Evolutionary conservation across 2,113 vertebrate genomes (phyloP).

Genomic region (Fukomys damarensis): DNA sequence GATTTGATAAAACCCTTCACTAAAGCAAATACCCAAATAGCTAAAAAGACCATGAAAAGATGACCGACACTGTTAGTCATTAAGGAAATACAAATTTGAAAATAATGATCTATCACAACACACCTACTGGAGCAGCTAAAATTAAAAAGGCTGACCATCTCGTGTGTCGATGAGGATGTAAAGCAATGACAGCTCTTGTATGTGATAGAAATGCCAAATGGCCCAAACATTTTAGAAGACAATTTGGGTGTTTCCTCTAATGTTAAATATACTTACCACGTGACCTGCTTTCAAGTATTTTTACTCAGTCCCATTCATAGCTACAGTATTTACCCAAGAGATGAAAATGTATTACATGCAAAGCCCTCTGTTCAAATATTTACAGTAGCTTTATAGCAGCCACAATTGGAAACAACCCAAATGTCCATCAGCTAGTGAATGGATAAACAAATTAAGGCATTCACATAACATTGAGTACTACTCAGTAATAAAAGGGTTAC

Average conservation of each 20-base stretch:
- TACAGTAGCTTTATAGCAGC: slow-evolving; percentile 23
- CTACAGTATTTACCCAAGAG: neutral
- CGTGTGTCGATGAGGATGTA: neutral
- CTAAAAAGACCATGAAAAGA: neutral
- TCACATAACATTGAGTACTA: neutral
- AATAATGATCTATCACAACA: neutral
- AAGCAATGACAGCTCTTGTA: neutral
- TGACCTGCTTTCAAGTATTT: neutral
- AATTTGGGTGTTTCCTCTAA: neutral
- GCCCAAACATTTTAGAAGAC: neutral
- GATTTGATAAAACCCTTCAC: neutral
- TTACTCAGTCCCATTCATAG: neutral
- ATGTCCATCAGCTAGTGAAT: slow-evolving; percentile 1
- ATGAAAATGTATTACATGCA: slow-evolving; percentile 19
- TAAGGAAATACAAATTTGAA: neutral
- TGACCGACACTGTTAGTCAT: neutral
- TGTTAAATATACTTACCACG: neutral
- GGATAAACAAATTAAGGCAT: slow-evolving; percentile 40
- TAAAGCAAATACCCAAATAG: neutral
- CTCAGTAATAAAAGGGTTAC: slow-evolving; percentile 32
- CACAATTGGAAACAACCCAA: neutral
- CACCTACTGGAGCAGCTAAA: neutral
- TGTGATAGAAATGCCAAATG: neutral
- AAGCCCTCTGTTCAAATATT: slow-evolving; percentile 17
- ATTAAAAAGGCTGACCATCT: neutral